Evolutionary conservation across 1,140 invertebrate species (phyloP).

Genomic region (Nomia melanderi): DNA sequence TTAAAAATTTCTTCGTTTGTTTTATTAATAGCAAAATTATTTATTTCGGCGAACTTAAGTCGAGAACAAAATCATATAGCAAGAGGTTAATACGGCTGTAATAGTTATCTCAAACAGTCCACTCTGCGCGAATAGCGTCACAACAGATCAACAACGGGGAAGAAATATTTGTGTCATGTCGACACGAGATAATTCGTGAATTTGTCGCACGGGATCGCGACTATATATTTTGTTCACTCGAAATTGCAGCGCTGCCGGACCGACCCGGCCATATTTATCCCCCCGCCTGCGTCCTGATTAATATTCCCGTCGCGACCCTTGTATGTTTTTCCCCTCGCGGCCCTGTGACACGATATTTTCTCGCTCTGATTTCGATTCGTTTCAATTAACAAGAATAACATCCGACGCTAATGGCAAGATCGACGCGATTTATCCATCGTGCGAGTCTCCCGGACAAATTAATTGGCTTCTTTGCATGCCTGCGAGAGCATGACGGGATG

Average conservation of each 20-base stretch:
- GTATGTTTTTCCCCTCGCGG: slow-evolving; percentile 20
- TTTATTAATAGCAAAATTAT: too few species aligned
- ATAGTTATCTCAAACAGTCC: too few species aligned
- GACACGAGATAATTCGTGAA: background rate
- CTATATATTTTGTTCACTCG: slow-evolving; percentile 10
- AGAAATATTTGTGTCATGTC: background rate
- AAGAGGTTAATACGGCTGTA: too few species aligned
- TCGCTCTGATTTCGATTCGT: slow-evolving; percentile 24
- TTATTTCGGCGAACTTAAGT: too few species aligned
- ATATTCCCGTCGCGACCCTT: slow-evolving; percentile 24
- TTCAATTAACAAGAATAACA: slow-evolving; percentile 29
- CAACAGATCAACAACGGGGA: too few species aligned
- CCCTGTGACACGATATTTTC: background rate
- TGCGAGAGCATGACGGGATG: background rate
- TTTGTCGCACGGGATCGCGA: background rate
- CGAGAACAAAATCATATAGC: too few species aligned
- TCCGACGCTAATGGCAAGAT: background rate
- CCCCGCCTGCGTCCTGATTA: slow-evolving; percentile 6
- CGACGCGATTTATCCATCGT: background rate
- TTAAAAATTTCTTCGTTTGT: too few species aligned
- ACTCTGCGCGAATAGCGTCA: too few species aligned
- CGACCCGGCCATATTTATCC: slow-evolving; percentile 24
- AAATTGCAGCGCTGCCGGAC: background rate
- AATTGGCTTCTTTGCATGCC: background rate
- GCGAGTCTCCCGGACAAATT: background rate